Conservation (phyloP, 2,797 vertebrate species). For the Crocodylus rhombifer region DNA sequence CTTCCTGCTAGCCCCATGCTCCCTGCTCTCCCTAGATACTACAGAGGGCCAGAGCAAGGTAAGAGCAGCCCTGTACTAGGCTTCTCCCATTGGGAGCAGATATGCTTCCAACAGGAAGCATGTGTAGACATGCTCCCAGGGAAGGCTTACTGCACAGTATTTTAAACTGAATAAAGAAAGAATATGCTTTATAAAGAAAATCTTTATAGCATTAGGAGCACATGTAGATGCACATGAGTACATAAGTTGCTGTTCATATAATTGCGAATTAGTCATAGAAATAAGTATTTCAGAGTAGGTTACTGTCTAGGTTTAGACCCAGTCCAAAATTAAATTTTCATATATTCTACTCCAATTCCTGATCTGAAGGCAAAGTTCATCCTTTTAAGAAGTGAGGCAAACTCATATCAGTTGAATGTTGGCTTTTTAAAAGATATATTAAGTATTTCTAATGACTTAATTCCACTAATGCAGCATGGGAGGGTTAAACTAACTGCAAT, state of each 20-base stretch:
- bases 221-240: too few species aligned
- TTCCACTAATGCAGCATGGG: background rate
- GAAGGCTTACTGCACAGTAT: too few species aligned
- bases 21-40: too few species aligned
- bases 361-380: slow-evolving; percentile 36
- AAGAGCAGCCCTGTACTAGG: too few species aligned
- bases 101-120: too few species aligned
- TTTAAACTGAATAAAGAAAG: too few species aligned
- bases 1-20: too few species aligned
- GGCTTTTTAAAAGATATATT: slow-evolving; percentile 10
- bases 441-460: slow-evolving; percentile 36
- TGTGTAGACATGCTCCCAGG: too few species aligned
- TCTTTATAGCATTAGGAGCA: too few species aligned
- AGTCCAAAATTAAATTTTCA: slow-evolving; percentile 23
- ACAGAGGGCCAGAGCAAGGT: too few species aligned
- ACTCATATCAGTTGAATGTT: background rate
- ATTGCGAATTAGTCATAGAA: background rate
- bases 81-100: too few species aligned
- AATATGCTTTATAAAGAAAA: too few species aligned
- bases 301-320: background rate
- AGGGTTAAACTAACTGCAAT: background rate
- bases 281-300: slow-evolving; percentile 8
- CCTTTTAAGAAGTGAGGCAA: slow-evolving; percentile 29
- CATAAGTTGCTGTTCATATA: background rate
- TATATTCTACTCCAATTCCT: background rate